Conservation (phyloP, 2,888 invertebrate genomes). For the Rhamnusium bicolor region DNA sequence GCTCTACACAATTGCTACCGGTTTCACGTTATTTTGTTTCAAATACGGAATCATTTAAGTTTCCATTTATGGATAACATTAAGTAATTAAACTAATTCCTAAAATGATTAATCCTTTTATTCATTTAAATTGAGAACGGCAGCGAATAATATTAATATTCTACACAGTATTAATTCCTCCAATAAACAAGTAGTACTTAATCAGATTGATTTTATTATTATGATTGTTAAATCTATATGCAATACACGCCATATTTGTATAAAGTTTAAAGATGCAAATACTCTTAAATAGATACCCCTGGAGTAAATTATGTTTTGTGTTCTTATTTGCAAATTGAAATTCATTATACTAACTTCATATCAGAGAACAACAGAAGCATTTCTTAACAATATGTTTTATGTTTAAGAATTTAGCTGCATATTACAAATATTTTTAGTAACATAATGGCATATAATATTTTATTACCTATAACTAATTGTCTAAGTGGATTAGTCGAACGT, state of each 20-base stretch:
- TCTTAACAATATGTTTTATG: too few relatives aligned
- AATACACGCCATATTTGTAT: not conserved
- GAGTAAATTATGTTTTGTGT: not conserved
- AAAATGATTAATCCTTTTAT: constrained; percentile 25
- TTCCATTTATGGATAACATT: constrained; percentile 38
- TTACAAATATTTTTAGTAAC: too few relatives aligned
- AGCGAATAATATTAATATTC: constrained; percentile 6
- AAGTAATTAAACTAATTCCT: constrained; percentile 41
- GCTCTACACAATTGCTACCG: constrained; percentile 27
- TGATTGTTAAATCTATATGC: not conserved
- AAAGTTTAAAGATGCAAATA: not conserved
- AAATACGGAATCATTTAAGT: constrained; percentile 23
- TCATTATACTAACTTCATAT: not conserved
- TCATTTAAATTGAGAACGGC: constrained; percentile 3
- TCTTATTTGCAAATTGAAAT: not conserved
- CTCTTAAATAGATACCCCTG: too few relatives aligned
- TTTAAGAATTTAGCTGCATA: too few relatives aligned
- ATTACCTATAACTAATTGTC: not conserved
- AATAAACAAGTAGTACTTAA: not conserved
- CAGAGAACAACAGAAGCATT: not conserved
- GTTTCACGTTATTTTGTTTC: constrained; percentile 32
- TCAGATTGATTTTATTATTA: not conserved
- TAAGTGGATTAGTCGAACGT: constrained; percentile 9
- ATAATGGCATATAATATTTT: not conserved
- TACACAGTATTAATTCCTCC: not conserved